Evolutionary conservation across 2,888 invertebrate genomes (phyloP), one percentile per base, ranked within the genome.

Genomic region (Hedychridium roseum): DNA sequence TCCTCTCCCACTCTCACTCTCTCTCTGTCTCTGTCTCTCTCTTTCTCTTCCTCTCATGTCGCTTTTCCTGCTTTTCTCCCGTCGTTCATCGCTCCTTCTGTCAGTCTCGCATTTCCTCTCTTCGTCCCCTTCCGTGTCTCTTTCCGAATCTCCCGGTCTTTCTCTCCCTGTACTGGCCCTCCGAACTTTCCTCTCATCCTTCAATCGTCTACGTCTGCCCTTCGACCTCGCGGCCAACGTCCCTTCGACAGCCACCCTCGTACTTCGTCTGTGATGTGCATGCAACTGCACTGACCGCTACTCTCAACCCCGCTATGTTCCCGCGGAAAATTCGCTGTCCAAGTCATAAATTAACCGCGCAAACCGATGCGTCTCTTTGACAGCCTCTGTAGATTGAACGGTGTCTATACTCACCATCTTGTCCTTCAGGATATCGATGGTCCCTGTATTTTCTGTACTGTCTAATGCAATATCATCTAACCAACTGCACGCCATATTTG

Each of bases 301-400:
- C 67, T n/a, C n/a, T 57, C 66, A 70, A 76, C 77, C 78, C 77
- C 78, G 77, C 75, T 77, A 76, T 76, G 72, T 74, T 73, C 68
- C 68, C 64, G 70, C 64, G 70, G 74, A 77, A 75, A 74, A 76
- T 70, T 72, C 66, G 60, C 56, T 67, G 58, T 58, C 70, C 60
- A 72, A 74, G 71, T 76, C 74, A 73, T 76, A 74, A 78, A 78
- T 77, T 76, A 75, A 67, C 73, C 66, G 64, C 54, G 60, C 60
- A 57, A 58, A 54, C 64, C 63, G 63, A 64, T 63, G 64, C 65
- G 55, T 60, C 60, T 59, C 65, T 59, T 57, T 65, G 64, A 62
- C 51, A 44, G 26, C 50, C 60, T 50, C 50, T 49, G 23, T 6
- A 23, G 5, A 5, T 23, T 6, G 9, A 23, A 23, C n/a, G n/a